Base-by-base conservation (phyloP, 2,888 invertebrate species). In the Bibio marci region DNA sequence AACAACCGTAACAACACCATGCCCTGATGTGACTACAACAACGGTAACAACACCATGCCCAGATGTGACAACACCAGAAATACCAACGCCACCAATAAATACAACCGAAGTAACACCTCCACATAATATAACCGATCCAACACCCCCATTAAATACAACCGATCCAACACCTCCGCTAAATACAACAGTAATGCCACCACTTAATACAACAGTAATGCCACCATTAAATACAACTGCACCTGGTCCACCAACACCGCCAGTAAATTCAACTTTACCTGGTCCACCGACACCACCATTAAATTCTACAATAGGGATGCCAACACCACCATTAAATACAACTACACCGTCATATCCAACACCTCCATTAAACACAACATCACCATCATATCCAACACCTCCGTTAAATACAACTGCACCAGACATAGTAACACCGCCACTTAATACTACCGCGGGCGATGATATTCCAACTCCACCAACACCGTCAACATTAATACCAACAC, bases 181-280 rank as follows among this genome's bases (percentile, higher is more conserved):
- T 28, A 17, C 13, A 4, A 17, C 34, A n/a, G 30, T 36, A 8
- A 42, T 54, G 19, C 48, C 48, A 3, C 33, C 39, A n/a, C n/a
- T n/a, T n/a, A n/a, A n/a, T n/a, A 19, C 38, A n/a, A n/a, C 41
- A 32, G 32, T 38, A 35, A 53, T 53, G 15, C 54, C 52, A 13
- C 43, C 48, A n/a, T 49, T 8, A 22, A 22, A 22, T 22, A 6
- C 22, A 22, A 22, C 22, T 2, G 37, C 45, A 18, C 30, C 41
- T 11, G 42, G 54, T 19, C 48, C 48, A 3, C 33, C 39, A 35
- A 53, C 54, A 15, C 54, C 52, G n/a, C 43, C 48, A n/a, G 49
- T 8, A 22, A 22, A 22, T 22, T 22, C 22, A 22, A 22, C 22
- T 2, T 37, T 44, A 18, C 30, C 41, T 35, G 35, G 46, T 4